Conservation (phyloP, 2,888 invertebrate species). For the Crematogaster levior region DNA sequence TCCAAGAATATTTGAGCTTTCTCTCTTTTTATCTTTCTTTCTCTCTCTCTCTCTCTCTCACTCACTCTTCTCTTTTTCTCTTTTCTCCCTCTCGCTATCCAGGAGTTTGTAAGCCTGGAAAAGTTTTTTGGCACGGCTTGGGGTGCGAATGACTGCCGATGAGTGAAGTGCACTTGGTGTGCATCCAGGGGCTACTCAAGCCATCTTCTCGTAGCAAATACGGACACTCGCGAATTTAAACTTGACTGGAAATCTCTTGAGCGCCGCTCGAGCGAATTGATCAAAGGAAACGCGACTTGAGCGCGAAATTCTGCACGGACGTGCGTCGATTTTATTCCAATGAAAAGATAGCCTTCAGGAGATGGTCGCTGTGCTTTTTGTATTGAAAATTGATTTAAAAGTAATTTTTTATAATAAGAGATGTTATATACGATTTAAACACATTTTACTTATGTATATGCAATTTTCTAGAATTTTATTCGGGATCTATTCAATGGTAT, state of each 20-base stretch:
- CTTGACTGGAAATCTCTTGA: conserved; percentile 52
- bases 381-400: neutral
- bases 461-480: neutral
- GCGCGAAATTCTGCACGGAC: conserved; percentile 7
- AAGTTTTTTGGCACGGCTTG: conserved; percentile 34
- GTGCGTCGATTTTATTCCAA: conserved; percentile 7
- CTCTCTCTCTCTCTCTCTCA: neutral
- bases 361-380: neutral
- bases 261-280: conserved; percentile 56
- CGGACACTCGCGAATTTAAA: conserved; percentile 63
- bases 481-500: neutral
- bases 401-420: neutral
- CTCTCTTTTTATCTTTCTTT: neutral
- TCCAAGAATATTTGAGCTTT: conserved; percentile 6
- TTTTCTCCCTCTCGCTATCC: neutral
- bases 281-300: conserved; percentile 52
- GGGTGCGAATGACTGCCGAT: conserved; percentile 2
- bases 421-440: neutral
- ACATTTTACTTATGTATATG: neutral
- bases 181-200: conserved; percentile 54
- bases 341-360: neutral
- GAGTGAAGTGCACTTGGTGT: conserved; percentile 38
- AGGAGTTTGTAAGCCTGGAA: neutral
- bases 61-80: neutral
- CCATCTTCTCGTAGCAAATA: conserved; percentile 28